Evolutionary conservation across 2,797 vertebrate species (phyloP).

Genomic region (Manis pentadactyla): DNA sequence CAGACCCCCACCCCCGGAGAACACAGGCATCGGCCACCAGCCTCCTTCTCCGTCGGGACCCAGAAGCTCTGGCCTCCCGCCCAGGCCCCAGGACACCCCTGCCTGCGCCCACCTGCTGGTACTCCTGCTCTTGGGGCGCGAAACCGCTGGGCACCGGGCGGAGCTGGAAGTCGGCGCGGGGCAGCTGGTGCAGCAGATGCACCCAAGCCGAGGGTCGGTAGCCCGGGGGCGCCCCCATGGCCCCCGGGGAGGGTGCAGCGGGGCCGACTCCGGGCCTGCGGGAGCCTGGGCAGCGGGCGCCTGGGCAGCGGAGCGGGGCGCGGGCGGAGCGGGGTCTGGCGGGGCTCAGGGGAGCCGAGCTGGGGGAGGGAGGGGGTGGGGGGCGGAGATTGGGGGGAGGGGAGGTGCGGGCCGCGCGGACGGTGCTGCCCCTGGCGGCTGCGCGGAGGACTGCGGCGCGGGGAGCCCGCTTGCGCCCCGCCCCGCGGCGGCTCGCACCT

Average conservation of each 20-base stretch:
- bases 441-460: conserved; percentile 25
- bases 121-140: conserved; percentile 83
- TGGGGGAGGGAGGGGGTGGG: conserved; percentile 58
- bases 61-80: neutral
- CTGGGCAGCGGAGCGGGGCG: conserved; percentile 69
- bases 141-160: conserved; percentile 84
- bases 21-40: neutral
- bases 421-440: conserved; percentile 76
- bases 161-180: conserved; percentile 86
- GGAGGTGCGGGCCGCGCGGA: conserved; percentile 40
- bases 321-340: conserved; percentile 80
- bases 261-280: conserved; percentile 73
- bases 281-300: conserved; percentile 63
- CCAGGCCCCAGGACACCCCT: neutral
- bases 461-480: accelerated
- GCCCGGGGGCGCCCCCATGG: conserved; percentile 85
- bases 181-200: conserved; percentile 85
- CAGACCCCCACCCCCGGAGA: neutral
- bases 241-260: conserved; percentile 66
- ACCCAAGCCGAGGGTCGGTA: conserved; percentile 87
- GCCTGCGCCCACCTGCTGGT: conserved; percentile 85
- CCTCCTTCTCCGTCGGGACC: neutral
- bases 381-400: conserved; percentile 70
- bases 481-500: neutral
- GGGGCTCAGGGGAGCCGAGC: conserved; percentile 66